Conservation (phyloP, 2,888 invertebrate species). For the Eilema sororculum region DNA sequence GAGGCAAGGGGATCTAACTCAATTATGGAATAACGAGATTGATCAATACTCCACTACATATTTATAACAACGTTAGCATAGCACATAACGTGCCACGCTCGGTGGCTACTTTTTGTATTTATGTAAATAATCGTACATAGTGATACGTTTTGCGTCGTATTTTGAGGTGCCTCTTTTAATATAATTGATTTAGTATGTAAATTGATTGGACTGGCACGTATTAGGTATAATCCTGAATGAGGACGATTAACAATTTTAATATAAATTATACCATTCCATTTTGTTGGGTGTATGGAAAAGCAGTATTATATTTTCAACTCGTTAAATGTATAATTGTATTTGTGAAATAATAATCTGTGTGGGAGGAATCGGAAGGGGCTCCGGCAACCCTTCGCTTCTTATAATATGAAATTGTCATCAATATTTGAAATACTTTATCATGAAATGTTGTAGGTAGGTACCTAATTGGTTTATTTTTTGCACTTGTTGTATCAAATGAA, state of each 20-base stretch:
- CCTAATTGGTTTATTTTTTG: background rate
- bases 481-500: background rate
- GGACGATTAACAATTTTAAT: background rate
- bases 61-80: background rate
- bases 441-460: background rate
- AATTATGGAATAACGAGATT: constrained; percentile 8
- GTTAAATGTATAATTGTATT: background rate
- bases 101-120: background rate
- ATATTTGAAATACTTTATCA: background rate
- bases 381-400: background rate
- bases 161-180: background rate
- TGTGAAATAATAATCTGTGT: background rate
- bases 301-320: background rate
- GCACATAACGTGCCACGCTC: background rate
- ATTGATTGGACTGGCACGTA: background rate
- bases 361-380: background rate
- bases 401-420: constrained; percentile 1
- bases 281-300: background rate
- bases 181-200: constrained; percentile 4
- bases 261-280: background rate
- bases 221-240: background rate
- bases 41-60: constrained; percentile 14
- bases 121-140: background rate
- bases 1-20: constrained; percentile 10
- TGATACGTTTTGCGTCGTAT: background rate